Evolutionary conservation across 2,113 vertebrate species (phyloP), one percentile per base, ranked within the genome.

Genomic region (Rafetus swinhoei): DNA sequence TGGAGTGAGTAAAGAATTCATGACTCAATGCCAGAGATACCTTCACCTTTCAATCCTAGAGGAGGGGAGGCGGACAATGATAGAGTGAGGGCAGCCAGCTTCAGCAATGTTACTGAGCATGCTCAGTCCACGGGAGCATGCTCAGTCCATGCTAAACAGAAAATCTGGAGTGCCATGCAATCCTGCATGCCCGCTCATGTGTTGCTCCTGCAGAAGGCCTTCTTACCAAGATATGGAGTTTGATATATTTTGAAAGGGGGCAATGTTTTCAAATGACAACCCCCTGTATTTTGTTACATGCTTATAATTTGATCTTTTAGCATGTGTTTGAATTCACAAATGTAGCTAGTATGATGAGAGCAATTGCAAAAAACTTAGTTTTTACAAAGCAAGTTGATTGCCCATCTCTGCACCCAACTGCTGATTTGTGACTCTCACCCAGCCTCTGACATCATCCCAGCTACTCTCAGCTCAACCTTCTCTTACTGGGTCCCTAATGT

Each of bases 381-480:
- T 60, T 89, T 82, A 82, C 25, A 27, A 92, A 82, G 22, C 18
- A 77, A 85, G 54, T 76, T 82, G 62, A 80, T 79, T 83, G 92
- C 69, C 2, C 21, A 72, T 6, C 60, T 81, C 21, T 65, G 74
- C 59, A 89, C 79, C 65, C 87, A 96, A 59, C 4, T 82, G 19
- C 39, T 10, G 84, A 59, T 79, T 82, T 10, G 1, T 85, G 62
- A 95, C 86, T 93, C 5, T 29, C 81, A 57, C 35, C 86, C 92
- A 88, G 81, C 90, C 93, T 55, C 35, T 4, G 15, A 90, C 88
- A 95, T 82, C 22, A 50, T 95, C 82, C 91, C 82, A 93, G 90
- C 83, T 95, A 94, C 93, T 91, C 90, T 90, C 88, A 92, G 52
- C 93, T 95, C 95, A 93, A 6, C 91, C 32, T 89, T 93, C 86